Base-by-base conservation (phyloP, 2,797 vertebrate genomes). In the Todus mexicanus region DNA sequence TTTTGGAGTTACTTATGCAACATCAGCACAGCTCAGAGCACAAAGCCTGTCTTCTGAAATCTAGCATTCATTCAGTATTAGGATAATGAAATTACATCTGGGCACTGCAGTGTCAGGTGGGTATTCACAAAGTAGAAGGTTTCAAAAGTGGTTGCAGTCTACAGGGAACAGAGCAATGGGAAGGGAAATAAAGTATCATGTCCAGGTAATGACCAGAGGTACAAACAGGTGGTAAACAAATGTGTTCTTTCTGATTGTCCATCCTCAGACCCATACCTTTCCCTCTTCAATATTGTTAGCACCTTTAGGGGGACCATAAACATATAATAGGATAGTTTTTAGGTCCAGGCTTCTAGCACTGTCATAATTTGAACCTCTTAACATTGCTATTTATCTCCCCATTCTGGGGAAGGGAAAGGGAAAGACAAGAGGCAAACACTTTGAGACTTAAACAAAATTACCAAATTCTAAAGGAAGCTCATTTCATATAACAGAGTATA, bases 261-360 rank as follows among this genome's bases (percentile, higher is more conserved):
- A 43, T 69, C 59, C 47, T 83, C 40, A 80, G n/a, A 70, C 26
- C 66, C 43, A 45, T 70, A 53, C 25, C 89, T 47, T 42, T 48
- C 6, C 61, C 25, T 78, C 68, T 87, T 83, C 64, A 60, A 35
- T 63, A 45, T 4, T 92, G 29, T 81, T 85, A 73, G 20, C 27
- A 60, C 78, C 59, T 73, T 93, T 73, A 89, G n/a, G 73, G 79
- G 95, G 79, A 76, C 64, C 76, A 42, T 73, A 81, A 91, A 87
- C 57, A 66, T 21, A 66, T 42, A 95, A 87, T n/a, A 40, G 54
- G 27, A 80, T 63, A 75, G 63, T 92, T 76, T 93, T 91, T 76
- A 92, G 82, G 87, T 76, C 47, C 60, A 59, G 66, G n/a, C 37
- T 84, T 92, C 47, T 43, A 85, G 35, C 53, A 69, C 22, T 35